A percentile compares a stretch with the other conserved stretches of the same genome.
phyloP scores from a whole-genome alignment of 2,888 invertebrate species.

The Melanostoma scalare region DNA sequence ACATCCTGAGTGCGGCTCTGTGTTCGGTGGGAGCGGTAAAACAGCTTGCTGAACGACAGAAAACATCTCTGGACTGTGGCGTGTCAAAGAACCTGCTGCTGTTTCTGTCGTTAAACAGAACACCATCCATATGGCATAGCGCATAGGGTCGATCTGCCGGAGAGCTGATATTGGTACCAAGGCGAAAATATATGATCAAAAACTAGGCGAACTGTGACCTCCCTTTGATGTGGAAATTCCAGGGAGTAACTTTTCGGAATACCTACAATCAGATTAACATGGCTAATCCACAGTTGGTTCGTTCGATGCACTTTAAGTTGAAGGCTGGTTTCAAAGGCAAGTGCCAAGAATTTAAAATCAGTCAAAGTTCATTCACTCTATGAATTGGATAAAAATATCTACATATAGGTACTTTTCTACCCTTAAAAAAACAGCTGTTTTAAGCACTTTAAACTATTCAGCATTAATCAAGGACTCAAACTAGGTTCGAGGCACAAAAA shows the following conservation, averaged over 20 bases:
- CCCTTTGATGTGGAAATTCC: slow-evolving; percentile 25
- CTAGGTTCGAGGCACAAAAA: not conserved
- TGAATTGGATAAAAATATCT: no score
- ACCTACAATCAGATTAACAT: slow-evolving; percentile 48
- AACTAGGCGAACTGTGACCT: slow-evolving; percentile 31
- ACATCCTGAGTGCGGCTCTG: slow-evolving; percentile 30
- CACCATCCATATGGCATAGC: slow-evolving; percentile 58
- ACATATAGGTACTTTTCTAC: not conserved
- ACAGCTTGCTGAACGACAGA: slow-evolving; percentile 10
- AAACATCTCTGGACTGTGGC: slow-evolving; percentile 54
- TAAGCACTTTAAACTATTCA: slow-evolving; percentile 6
- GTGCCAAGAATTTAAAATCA: not conserved
- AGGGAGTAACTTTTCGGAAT: slow-evolving; percentile 14
- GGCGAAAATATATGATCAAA: slow-evolving; percentile 32
- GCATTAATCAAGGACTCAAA: slow-evolving; percentile 30
- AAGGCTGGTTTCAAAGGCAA: slow-evolving; percentile 29
- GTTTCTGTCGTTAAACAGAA: slow-evolving; percentile 4
- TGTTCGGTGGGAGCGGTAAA: slow-evolving; percentile 42
- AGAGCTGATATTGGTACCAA: slow-evolving; percentile 19
- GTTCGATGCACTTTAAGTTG: not conserved
- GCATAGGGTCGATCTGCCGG: slow-evolving; percentile 22
- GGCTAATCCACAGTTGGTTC: slow-evolving; percentile 29
- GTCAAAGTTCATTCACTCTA: no score
- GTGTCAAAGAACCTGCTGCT: slow-evolving; percentile 57
- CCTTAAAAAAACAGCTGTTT: slow-evolving; percentile 45